A percentile compares a stretch with the other conserved stretches of the same genome.
Conservation (phyloP, 2,797 vertebrate species). For the Falco novaeseelandiae region DNA sequence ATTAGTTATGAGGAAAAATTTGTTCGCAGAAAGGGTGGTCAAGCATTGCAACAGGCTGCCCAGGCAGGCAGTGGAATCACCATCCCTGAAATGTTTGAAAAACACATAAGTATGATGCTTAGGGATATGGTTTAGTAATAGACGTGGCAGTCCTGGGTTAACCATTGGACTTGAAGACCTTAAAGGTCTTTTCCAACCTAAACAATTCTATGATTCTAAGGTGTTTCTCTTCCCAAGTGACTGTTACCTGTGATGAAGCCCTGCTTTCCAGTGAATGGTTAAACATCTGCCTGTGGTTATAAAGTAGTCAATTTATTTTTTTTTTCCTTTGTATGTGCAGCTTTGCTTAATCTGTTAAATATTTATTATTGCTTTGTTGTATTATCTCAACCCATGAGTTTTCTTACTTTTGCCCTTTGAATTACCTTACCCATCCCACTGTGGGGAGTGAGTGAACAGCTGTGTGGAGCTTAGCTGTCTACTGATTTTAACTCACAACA, state of each 20-base stretch:
- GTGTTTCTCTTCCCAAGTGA: not conserved
- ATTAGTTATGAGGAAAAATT: too few species aligned
- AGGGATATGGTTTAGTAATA: too few species aligned
- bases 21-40: too few species aligned
- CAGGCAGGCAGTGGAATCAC: too few species aligned
- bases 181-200: too few species aligned
- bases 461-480: not conserved
- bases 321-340: not conserved
- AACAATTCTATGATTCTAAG: too few species aligned
- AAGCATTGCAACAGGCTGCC: too few species aligned
- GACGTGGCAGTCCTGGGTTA: too few species aligned
- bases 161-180: too few species aligned
- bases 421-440: not conserved
- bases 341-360: not conserved
- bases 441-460: not conserved
- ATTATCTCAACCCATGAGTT: not conserved
- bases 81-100: too few species aligned
- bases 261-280: not conserved
- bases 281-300: not conserved
- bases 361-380: not conserved
- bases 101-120: too few species aligned
- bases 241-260: accelerated
- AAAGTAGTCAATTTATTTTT: not conserved
- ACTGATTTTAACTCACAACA: not conserved
- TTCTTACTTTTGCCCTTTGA: not conserved